Conservation (phyloP, 2,888 invertebrate genomes). For the Dorcus hopei region DNA sequence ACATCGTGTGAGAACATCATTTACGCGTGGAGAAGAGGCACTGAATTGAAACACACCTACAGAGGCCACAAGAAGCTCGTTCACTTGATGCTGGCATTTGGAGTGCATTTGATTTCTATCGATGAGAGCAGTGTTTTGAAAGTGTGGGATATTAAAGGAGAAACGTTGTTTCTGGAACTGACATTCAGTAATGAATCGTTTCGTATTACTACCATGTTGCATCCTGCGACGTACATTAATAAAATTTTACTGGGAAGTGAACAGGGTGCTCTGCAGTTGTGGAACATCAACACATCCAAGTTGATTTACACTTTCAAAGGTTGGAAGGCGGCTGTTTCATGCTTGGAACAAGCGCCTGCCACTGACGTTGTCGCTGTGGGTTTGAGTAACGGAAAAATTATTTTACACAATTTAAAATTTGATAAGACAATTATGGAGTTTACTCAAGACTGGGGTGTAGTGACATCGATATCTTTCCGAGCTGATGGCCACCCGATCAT, state of each 20-base stretch:
- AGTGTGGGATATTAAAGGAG: conserved; percentile 81
- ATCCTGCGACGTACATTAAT: conserved; percentile 93
- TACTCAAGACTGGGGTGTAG: conserved; percentile 87
- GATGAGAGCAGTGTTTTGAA: conserved; percentile 74
- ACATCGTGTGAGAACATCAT: conserved; percentile 74
- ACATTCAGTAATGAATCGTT: conserved; percentile 68
- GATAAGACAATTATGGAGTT: conserved; percentile 83
- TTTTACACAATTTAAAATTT: conserved; percentile 82
- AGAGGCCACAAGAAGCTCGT: conserved; percentile 72
- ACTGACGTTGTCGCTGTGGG: conserved; percentile 90
- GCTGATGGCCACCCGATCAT: conserved; percentile 83
- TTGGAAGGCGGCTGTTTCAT: conserved; percentile 69
- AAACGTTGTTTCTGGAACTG: conserved; percentile 66
- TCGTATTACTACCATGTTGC: conserved; percentile 75
- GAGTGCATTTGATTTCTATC: conserved; percentile 79
- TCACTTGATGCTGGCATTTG: conserved; percentile 78
- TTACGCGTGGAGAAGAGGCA: conserved; percentile 85
- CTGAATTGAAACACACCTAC: conserved; percentile 78
- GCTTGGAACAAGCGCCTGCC: conserved; percentile 86
- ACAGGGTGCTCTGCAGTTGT: conserved; percentile 81
- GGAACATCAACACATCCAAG: conserved; percentile 81
- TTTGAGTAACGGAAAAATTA: conserved; percentile 74
- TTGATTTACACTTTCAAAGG: conserved; percentile 74
- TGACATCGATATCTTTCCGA: conserved; percentile 81
- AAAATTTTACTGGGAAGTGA: conserved; percentile 86